Evolutionary conservation across 2,888 invertebrate species (phyloP), one percentile per base, ranked within the genome.

Genomic region (Zhuqinia jingwanae): DNA sequence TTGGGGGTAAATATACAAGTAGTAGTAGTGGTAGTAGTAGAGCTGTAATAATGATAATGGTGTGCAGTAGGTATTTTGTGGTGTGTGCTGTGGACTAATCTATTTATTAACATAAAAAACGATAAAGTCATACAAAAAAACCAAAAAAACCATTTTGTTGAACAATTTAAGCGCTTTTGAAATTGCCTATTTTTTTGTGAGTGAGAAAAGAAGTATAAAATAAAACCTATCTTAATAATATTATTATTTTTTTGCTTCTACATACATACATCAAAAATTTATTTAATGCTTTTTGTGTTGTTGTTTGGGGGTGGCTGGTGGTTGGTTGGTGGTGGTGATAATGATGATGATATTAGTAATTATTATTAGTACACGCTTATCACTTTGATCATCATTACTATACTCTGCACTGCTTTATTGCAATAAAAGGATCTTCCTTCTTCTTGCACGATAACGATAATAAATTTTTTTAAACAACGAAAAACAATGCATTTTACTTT

Each of bases 71-170:
- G n/a, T n/a, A n/a, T n/a, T n/a, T n/a, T n/a, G n/a, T n/a, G n/a
- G n/a, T n/a, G n/a, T n/a, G n/a, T n/a, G n/a, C n/a, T n/a, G n/a
- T n/a, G n/a, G n/a, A 36, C 13, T 81, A 84, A 84, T 85, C 85
- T 85, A 85, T 79, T 78, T 73, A 85, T 85, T 36, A 36, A 36
- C 36, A 73, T 79, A 68, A 73, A 3, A 3, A 73, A 65, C 58
- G 75, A 65, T 63, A 86, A 86, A 79, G 75, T 80, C 65, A 53
- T 65, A 86, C 85, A 86, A 80, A 86, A 60, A 76, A n/a, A n/a
- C n/a, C n/a, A n/a, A n/a, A n/a, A 76, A 56, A 80, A 80, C 73
- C 76, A 73, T 80, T 81, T 86, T 80, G 85, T 80, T 76, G 17
- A 75, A 63, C 30, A 68, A 6, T 53, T 45, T 36, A 30, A 53